phyloP scores from a whole-genome alignment of 2,113 vertebrate genomes.

The Salvator merianae region DNA sequence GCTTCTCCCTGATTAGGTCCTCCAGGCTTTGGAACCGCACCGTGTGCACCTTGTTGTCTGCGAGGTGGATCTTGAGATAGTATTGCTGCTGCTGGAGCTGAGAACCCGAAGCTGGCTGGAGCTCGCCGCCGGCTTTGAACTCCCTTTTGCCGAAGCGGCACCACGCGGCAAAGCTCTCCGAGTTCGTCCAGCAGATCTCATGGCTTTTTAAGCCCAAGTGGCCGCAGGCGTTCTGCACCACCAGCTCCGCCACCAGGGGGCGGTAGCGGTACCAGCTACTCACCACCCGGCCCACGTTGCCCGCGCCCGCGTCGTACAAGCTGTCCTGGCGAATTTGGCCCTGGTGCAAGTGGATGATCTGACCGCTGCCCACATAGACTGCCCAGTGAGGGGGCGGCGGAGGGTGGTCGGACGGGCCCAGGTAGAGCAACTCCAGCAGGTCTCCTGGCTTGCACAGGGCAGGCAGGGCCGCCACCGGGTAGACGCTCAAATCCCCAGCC shows the following conservation, averaged over 20 bases:
- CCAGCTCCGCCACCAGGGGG: conserved; percentile 91
- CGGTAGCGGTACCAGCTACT: conserved; percentile 97
- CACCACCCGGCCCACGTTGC: conserved; percentile 91
- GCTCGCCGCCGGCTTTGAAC: conserved; percentile 97
- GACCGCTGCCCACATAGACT: conserved; percentile 90
- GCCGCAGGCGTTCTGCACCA: conserved; percentile 96
- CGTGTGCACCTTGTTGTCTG: conserved; percentile 89
- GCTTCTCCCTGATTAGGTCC: conserved; percentile 95
- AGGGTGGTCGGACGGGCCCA: conserved; percentile 81
- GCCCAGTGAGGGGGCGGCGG: conserved; percentile 90
- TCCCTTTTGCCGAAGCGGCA: conserved; percentile 98
- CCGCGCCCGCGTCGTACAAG: conserved; percentile 89
- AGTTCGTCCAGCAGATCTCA: conserved; percentile 98
- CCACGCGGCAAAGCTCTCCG: conserved; percentile 99
- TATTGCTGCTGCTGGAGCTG: conserved; percentile 85
- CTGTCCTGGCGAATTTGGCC: conserved; percentile 97
- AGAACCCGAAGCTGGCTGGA: conserved; percentile 79
- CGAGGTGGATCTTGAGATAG: conserved; percentile 93
- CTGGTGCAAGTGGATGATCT: conserved; percentile 93
- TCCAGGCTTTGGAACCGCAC: conserved; percentile 94
- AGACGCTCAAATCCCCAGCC: conserved; percentile 91
- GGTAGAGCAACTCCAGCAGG: conserved; percentile 90
- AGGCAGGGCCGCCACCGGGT: conserved; percentile 88
- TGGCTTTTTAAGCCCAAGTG: conserved; percentile 92
- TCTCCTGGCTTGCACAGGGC: conserved; percentile 95